phyloP scores from a whole-genome alignment of 2,113 vertebrate species.

The Menura novaehollandiae region DNA sequence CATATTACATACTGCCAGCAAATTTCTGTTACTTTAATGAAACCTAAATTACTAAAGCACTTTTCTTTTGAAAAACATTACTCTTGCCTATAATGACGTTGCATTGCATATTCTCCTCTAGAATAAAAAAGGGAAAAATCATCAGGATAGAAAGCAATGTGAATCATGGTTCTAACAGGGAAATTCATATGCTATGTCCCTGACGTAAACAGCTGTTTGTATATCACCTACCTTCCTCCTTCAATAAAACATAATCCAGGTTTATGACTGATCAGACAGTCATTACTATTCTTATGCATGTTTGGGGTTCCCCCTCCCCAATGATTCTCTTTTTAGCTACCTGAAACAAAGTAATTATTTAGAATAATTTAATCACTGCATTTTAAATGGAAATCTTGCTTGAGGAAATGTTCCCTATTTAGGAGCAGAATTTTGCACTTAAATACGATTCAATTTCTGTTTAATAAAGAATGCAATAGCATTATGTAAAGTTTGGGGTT shows the following conservation, averaged over 20 bases:
- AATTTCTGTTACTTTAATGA: constrained; percentile 59
- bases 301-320: fast-evolving
- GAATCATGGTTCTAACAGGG: neutral
- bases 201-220: neutral
- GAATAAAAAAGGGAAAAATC: neutral
- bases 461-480: neutral
- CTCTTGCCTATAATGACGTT: neutral
- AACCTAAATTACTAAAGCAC: constrained; percentile 59
- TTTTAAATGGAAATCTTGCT: neutral
- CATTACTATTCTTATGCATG: neutral
- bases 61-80: constrained; percentile 43
- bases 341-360: neutral
- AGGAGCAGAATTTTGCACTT: neutral
- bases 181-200: neutral
- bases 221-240: neutral
- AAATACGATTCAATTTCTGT: neutral
- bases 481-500: neutral
- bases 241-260: neutral
- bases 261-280: neutral
- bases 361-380: neutral
- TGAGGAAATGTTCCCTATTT: neutral
- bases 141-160: neutral
- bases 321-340: neutral
- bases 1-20: constrained; percentile 56
- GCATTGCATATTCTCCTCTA: constrained; percentile 3